Conservation (phyloP, 2,888 invertebrate genomes). For the Taenaris catops region DNA sequence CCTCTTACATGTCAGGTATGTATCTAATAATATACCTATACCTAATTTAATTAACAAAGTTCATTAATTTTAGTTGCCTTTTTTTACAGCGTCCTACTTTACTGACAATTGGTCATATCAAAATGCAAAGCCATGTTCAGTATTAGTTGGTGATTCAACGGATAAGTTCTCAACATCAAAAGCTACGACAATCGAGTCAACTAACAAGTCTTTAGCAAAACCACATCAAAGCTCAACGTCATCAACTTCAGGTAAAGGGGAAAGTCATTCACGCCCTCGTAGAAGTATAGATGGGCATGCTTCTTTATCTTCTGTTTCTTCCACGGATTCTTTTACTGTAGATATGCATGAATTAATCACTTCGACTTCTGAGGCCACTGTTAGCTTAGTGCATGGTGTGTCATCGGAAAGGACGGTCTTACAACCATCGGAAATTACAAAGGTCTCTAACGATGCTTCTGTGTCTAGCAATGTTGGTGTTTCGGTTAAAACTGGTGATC, state of each 20-base stretch:
- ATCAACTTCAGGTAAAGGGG: conserved; percentile 74
- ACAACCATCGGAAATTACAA: conserved; percentile 35
- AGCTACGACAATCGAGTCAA: conserved; percentile 83
- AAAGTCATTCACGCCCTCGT: conserved; percentile 82
- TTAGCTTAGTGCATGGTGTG: conserved; percentile 75
- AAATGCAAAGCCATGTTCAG: conserved; percentile 90
- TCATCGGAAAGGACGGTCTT: conserved; percentile 33
- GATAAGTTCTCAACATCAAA: conserved; percentile 85
- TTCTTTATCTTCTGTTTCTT: conserved; percentile 61
- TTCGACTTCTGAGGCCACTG: conserved; percentile 57
- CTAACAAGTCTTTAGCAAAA: conserved; percentile 84
- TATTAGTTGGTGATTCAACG: conserved; percentile 88
- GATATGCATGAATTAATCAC: conserved; percentile 73
- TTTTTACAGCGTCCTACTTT: conserved; percentile 85
- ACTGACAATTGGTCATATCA: conserved; percentile 90
- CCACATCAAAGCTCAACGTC: conserved; percentile 81
- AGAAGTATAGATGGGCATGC: conserved; percentile 85
- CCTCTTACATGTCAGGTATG: conserved; percentile 93
- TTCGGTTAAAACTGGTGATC: conserved; percentile 46
- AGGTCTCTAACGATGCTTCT: conserved; percentile 47
- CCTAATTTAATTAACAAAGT: neutral
- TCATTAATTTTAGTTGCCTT: neutral
- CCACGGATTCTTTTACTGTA: conserved; percentile 64
- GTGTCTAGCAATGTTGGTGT: conserved; percentile 43
- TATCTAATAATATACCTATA: conserved; percentile 2